A percentile compares a stretch with the other conserved stretches of the same genome.
Conservation (phyloP, 2,797 vertebrate species). For the Phoxinus dragarum region DNA sequence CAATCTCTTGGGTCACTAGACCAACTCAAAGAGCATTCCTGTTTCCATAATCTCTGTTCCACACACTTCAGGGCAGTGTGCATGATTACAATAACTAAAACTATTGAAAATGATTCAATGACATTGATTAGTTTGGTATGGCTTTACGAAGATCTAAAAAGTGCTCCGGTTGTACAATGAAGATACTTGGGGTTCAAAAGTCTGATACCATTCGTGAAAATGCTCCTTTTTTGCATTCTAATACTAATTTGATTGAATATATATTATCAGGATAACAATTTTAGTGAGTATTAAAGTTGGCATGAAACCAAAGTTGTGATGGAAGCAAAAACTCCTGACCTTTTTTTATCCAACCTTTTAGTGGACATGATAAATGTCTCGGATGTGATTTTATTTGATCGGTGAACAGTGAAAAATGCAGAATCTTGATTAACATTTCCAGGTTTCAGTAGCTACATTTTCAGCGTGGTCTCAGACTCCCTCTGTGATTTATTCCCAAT, state of each 20-base stretch:
- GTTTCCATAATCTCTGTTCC: background rate
- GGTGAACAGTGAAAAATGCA: background rate
- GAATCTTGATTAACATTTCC: background rate
- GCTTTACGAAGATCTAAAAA: background rate
- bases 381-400: background rate
- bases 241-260: background rate
- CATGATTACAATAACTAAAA: background rate
- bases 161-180: background rate
- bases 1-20: slow-evolving; percentile 58
- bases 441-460: background rate
- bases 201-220: background rate
- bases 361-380: background rate
- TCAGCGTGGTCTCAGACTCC: background rate
- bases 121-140: background rate
- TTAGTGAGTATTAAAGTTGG: background rate
- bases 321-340: background rate
- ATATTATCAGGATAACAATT: background rate
- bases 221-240: background rate
- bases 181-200: background rate
- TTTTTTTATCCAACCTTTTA: background rate
- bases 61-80: background rate
- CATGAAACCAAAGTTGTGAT: too few species aligned
- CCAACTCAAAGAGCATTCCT: slow-evolving; percentile 9
- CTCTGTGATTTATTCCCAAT: background rate
- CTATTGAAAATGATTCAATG: background rate